phyloP scores from a whole-genome alignment of 2,113 vertebrate genomes.

The Crypturellus undulatus region DNA sequence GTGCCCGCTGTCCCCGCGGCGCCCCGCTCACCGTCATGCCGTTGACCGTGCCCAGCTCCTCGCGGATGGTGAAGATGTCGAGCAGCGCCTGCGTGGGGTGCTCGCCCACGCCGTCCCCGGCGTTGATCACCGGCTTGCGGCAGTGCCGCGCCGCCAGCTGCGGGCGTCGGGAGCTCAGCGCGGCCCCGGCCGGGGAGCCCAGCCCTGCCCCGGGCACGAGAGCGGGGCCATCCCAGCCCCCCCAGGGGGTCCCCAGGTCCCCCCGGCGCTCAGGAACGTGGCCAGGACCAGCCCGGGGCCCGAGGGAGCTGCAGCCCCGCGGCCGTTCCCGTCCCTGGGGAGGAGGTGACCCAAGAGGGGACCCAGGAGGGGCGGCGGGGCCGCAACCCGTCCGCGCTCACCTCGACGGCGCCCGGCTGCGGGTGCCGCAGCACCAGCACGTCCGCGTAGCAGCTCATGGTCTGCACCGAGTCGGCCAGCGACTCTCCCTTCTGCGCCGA shows the following conservation, averaged over 20 bases:
- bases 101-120: slow-evolving; percentile 94
- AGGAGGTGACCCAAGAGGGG: too few species aligned
- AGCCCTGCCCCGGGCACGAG: too few species aligned
- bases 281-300: too few species aligned
- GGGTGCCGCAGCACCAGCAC: slow-evolving; percentile 95
- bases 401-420: slow-evolving; percentile 91
- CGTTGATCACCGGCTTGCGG: slow-evolving; percentile 94
- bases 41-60: slow-evolving; percentile 97
- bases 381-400: too few species aligned
- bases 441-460: slow-evolving; percentile 94
- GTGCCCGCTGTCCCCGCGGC: not conserved
- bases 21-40: slow-evolving; percentile 91
- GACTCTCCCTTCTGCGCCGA: slow-evolving; percentile 97
- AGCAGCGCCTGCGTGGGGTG: slow-evolving; percentile 96
- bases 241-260: too few species aligned
- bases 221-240: too few species aligned
- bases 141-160: slow-evolving; percentile 91
- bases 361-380: too few species aligned
- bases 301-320: too few species aligned
- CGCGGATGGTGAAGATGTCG: slow-evolving; percentile 96
- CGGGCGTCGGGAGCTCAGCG: rapidly evolving
- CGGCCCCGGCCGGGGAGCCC: too few species aligned
- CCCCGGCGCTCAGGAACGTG: too few species aligned
- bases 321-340: too few species aligned
- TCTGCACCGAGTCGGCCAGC: slow-evolving; percentile 91